These are phyloP conservation scores for Catagonus wagneri DNA, from an alignment of 2,113 vertebrate species.

Conservation along the genomic window DNA sequence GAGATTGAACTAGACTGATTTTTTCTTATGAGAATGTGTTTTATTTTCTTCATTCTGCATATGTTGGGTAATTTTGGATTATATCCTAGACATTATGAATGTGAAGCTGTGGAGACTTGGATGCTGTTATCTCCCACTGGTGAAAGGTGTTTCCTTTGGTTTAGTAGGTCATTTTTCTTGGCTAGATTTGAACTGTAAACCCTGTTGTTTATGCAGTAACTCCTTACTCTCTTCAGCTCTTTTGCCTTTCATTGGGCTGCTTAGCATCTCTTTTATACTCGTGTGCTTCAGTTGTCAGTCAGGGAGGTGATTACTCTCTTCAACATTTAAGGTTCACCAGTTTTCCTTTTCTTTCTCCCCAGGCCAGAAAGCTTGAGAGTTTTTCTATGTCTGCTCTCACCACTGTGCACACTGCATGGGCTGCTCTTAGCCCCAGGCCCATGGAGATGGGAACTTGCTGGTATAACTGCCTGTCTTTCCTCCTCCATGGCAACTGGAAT, in stretches of 20 bases:
- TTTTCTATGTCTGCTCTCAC: not conserved
- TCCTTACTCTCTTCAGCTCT: not conserved
- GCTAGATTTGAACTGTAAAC: not conserved
- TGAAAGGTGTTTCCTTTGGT: conserved; percentile 28
- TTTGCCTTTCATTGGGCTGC: not conserved
- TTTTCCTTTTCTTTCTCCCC: not conserved
- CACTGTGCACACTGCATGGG: not conserved
- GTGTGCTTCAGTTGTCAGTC: not conserved
- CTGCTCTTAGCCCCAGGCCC: not conserved
- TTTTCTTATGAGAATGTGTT: conserved; percentile 51
- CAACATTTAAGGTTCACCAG: not conserved
- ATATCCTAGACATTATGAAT: conserved; percentile 28
- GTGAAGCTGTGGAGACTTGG: conserved; percentile 33
- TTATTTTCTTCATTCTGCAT: conserved; percentile 49
- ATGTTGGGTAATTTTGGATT: conserved; percentile 5
- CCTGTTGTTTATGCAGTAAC: not conserved
- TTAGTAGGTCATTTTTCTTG: conserved; percentile 28
- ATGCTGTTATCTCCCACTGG: not conserved
- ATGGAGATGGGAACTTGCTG: not conserved
- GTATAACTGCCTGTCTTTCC: not conserved
- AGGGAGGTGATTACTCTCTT: not conserved
- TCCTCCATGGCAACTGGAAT: not conserved
- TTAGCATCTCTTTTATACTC: not conserved
- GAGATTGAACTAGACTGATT: not conserved
- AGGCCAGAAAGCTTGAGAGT: not conserved